Evolutionary conservation across 1,140 invertebrate genomes (phyloP).

Genomic region (Spodoptera frugiperda): DNA sequence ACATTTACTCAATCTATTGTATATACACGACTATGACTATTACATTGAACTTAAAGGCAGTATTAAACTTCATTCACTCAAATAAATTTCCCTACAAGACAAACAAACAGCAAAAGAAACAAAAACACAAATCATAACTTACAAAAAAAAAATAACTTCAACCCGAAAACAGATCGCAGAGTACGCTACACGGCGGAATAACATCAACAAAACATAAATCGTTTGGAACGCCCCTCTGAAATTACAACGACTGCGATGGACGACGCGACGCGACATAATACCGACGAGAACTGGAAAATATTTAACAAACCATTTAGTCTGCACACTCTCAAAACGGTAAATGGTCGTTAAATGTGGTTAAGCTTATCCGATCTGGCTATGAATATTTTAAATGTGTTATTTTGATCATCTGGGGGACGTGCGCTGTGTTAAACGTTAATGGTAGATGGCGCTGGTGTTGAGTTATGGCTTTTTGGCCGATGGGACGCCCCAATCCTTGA

Average conservation of each 20-base stretch:
- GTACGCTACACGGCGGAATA: neutral
- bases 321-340: conserved; percentile 13
- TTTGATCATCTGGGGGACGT: conserved; percentile 16
- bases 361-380: conserved; percentile 30
- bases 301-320: conserved; percentile 40
- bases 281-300: conserved; percentile 18
- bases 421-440: neutral
- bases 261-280: conserved; percentile 10
- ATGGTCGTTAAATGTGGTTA: conserved; percentile 40
- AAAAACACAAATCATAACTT: neutral
- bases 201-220: conserved; percentile 41
- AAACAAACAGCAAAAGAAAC: neutral
- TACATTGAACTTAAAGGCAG: no score
- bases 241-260: conserved; percentile 16
- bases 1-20: no score
- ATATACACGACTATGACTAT: no score
- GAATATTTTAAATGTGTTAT: conserved; percentile 41
- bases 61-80: no score
- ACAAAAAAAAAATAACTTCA: conserved; percentile 3
- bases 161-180: conserved; percentile 2
- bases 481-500: no score
- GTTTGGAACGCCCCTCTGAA: neutral
- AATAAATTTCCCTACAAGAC: neutral
- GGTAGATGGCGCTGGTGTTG: neutral
- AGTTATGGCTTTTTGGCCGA: no score